Base-by-base conservation (phyloP, 2,888 invertebrate genomes). In the Tromatobia lineatoria region DNA sequence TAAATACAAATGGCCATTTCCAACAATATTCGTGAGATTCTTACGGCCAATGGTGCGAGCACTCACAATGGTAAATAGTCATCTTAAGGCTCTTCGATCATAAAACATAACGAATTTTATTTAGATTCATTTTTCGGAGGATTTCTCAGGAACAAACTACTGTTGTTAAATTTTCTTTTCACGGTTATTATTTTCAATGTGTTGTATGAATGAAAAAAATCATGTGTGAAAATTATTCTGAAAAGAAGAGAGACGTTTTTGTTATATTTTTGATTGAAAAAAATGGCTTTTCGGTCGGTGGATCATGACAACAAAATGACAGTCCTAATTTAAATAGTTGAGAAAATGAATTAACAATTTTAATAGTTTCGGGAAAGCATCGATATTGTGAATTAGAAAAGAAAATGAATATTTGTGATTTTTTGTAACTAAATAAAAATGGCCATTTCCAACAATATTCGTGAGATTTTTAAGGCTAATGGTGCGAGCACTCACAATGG, bases 41-140 rank as follows among this genome's bases (percentile, higher is more conserved):
- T 18, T 42, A 11, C 11, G 50, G n/a, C 47, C 29, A 38, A 66
- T 47, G 50, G 64, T 54, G 50, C 71, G 69, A 54, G 74, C 20
- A 34, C 18, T 23, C 45, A 13, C 34, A 42, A 70, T 78, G 74
- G 81, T 78, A 78, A 80, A 80, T 80, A 80, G 2, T 52, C 34
- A 2, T 2, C 2, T 25, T 23, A 23, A 54, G 23, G 2, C 11
- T 4, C 11, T 54, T 20, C 3, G 1, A 10, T 3, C 1, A 54
- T 23, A 20, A 18, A 0, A 10, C 20, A 18, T 18, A 20, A 52
- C 1, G 1, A 20, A 20, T 52, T 52, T 52, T 7, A 23, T 54
- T 23, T 8, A 0, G 18, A n/a, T n/a, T n/a, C 18, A 50, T 4
- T 18, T n/a, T 38, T 8, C 7, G 1, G 8, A 38, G 34, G 34